Evolutionary conservation across 92 coral and sea anemone species (phyloP).

Genomic region (Epizoanthus rinbou): DNA sequence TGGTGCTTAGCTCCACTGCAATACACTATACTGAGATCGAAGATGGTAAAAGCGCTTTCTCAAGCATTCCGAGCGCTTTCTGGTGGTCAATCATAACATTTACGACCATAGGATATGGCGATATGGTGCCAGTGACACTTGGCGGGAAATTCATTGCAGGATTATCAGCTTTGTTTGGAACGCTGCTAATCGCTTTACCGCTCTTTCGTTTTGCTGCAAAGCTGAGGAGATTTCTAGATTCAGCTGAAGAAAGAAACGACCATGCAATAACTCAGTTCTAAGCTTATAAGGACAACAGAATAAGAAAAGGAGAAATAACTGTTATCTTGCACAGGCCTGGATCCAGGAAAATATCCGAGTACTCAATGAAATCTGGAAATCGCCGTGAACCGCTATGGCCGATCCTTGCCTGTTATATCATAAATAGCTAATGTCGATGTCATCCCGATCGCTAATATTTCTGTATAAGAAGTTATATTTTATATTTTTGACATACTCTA

Average conservation of each 20-base stretch:
- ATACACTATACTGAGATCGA: slow-evolving; percentile 67
- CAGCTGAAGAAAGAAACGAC: slow-evolving; percentile 14
- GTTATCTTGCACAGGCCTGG: too few relatives aligned
- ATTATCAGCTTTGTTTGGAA: slow-evolving; percentile 78
- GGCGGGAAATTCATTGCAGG: slow-evolving; percentile 76
- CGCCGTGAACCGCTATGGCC: too few relatives aligned
- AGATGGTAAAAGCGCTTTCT: slow-evolving; percentile 46
- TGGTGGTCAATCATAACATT: slow-evolving; percentile 92
- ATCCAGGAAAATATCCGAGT: too few relatives aligned
- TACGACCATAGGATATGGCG: slow-evolving; percentile 87
- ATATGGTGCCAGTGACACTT: slow-evolving; percentile 68
- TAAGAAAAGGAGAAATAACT: too few relatives aligned
- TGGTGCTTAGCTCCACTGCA: slow-evolving; percentile 74
- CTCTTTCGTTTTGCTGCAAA: slow-evolving; percentile 89
- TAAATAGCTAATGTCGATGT: too few relatives aligned
- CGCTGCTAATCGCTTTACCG: slow-evolving; percentile 78
- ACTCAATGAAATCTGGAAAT: too few relatives aligned
- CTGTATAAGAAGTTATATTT: too few relatives aligned
- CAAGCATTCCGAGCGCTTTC: slow-evolving; percentile 82
- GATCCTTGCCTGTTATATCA: too few relatives aligned
- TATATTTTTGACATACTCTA: too few relatives aligned
- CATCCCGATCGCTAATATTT: too few relatives aligned
- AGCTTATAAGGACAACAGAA: too few relatives aligned
- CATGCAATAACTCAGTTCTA: too few relatives aligned
- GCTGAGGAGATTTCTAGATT: slow-evolving; percentile 50